These are phyloP conservation scores for Caenorhabditis parvicauda DNA, from an alignment of 2,888 invertebrate genomes.

Conservation along the genomic window DNA sequence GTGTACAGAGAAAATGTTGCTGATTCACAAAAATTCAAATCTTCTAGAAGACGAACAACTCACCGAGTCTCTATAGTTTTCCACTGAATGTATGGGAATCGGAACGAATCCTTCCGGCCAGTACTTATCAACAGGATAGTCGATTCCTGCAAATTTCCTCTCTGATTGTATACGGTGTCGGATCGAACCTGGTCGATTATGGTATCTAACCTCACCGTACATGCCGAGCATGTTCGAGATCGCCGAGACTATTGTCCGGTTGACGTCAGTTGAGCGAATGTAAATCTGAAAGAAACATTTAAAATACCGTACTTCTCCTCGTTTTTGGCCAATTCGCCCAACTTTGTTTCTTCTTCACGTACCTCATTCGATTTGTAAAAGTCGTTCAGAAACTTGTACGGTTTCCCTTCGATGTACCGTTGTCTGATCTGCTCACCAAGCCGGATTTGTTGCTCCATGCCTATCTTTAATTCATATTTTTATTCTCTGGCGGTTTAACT, in stretches of 20 bases:
- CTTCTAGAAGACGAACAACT: background rate
- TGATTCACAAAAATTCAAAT: no score
- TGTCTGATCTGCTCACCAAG: constrained; percentile 28
- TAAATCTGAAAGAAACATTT: constrained; percentile 68
- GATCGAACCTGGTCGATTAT: constrained; percentile 2
- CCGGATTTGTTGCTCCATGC: constrained; percentile 36
- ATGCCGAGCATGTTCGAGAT: constrained; percentile 59
- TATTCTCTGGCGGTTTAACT: background rate
- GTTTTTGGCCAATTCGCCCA: no score
- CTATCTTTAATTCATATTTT: constrained; percentile 15
- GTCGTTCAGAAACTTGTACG: constrained; percentile 12
- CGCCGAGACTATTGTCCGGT: constrained; percentile 74
- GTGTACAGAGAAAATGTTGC: no score
- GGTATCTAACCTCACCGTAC: constrained; percentile 17
- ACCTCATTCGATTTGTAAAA: constrained; percentile 18
- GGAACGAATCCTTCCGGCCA: constrained; percentile 24
- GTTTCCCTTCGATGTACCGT: constrained; percentile 29
- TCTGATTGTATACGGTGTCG: no score
- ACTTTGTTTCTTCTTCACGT: background rate
- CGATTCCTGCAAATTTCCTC: constrained; percentile 11
- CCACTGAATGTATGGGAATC: constrained; percentile 29
- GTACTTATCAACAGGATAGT: constrained; percentile 18
- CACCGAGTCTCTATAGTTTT: constrained; percentile 23
- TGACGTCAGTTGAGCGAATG: constrained; percentile 78
- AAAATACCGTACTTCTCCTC: background rate